Evolutionary conservation across 2,113 vertebrate genomes (phyloP), one percentile per base, ranked within the genome.

Genomic region (Brevimyrus niger): DNA sequence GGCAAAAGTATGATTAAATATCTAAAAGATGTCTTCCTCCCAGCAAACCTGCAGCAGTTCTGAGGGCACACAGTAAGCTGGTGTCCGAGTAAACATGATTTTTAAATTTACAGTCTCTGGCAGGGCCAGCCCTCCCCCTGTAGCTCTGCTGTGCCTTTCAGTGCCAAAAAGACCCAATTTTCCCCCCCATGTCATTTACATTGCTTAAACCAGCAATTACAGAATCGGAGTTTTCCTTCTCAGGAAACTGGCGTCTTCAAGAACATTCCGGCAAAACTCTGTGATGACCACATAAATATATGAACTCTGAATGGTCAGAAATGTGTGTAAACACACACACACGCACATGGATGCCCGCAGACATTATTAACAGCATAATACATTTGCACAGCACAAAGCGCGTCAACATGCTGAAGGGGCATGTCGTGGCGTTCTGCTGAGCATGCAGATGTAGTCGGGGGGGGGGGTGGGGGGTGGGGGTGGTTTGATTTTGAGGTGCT

Each of bases 391-490:
- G 89, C 47, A 93, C 91, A 92, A 91, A 91, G 80, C 89, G 93
- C 91, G 93, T 90, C 92, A 92, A 90, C 89, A 92, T 48, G 89
- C 91, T 82, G 89, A 90, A 91, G 88, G 90, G 92, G 91, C 83
- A 38, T 47, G 44, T 86, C 42, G 50, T 91, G 88, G 82, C 93
- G 92, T 94, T 93, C 93, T 89, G 94, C 93, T 92, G 89, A 94
- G 86, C 95, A 95, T 95, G 94, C 95, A 95, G 90, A 92, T 89
- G 91, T 90, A 89, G 88, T 92, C 88, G 17, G 53, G 23, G 8
- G 19, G 50, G 38, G n/a, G 83, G 53, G 23, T 17, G 19, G 50
- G 38, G n/a, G 83, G 6, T 19, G 17, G 53, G 51, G 38, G 69
- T 88, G 76, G 51, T 27, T 91, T 93, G 88, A 91, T 90, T 93